A percentile compares a stretch with the other conserved stretches of the same genome.
phyloP scores from a whole-genome alignment of 2,797 vertebrate species.

The Neoniphon sammara region DNA sequence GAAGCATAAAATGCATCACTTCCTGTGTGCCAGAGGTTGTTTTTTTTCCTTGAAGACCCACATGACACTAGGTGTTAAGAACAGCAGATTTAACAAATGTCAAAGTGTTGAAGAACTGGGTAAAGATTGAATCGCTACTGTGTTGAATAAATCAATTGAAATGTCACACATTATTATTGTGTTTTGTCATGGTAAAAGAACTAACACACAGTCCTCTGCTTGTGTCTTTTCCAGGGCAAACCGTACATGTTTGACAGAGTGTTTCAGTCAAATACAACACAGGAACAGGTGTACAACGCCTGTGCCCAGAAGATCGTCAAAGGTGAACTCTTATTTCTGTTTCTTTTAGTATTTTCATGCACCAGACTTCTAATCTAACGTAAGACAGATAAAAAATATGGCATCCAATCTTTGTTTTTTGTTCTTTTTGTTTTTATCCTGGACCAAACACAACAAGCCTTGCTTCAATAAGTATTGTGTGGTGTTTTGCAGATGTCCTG shows the following conservation, averaged over 20 bases:
- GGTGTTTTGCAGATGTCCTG: slow-evolving; percentile 89
- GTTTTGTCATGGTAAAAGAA: not conserved
- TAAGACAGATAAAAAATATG: not conserved
- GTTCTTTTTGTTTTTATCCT: not conserved
- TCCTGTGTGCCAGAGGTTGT: too few relatives aligned
- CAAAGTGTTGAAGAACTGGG: too few relatives aligned
- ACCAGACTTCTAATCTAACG: not conserved
- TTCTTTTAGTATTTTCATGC: not conserved
- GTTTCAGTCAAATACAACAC: slow-evolving; percentile 92
- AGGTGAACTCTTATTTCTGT: slow-evolving; percentile 82
- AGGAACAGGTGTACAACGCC: slow-evolving; percentile 98
- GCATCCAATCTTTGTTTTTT: too few relatives aligned
- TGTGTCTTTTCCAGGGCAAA: slow-evolving; percentile 83
- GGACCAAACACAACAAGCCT: not conserved
- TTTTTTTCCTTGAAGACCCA: too few relatives aligned
- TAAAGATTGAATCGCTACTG: too few relatives aligned
- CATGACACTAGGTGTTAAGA: too few relatives aligned
- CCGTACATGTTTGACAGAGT: slow-evolving; percentile 95
- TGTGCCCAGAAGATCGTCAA: slow-evolving; percentile 98
- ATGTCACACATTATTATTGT: not conserved
- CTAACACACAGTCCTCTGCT: not conserved
- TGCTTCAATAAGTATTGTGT: not conserved
- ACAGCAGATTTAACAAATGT: too few relatives aligned
- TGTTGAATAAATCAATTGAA: not conserved
- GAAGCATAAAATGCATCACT: too few relatives aligned